These are phyloP conservation scores for Petrolisthes manimaculis DNA, from an alignment of 2,888 invertebrate genomes.

Conservation along the genomic window DNA sequence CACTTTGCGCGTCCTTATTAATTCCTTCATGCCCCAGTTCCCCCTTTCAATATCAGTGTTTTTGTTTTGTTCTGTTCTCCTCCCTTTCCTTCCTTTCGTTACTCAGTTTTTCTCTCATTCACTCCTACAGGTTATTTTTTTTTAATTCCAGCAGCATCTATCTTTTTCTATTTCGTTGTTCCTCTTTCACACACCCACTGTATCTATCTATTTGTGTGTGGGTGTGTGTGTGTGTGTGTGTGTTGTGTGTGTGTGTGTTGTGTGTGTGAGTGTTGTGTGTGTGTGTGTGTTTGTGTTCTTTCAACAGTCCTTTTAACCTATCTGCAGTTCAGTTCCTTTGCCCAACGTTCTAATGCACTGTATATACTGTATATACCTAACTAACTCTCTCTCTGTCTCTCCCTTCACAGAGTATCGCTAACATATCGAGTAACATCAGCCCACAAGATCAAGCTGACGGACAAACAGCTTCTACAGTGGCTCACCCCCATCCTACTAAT, in stretches of 20 bases:
- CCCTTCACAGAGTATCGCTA: conserved; percentile 80
- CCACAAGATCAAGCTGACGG: conserved; percentile 91
- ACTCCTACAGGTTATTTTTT: neutral
- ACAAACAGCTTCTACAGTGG: conserved; percentile 92
- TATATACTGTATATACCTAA: neutral
- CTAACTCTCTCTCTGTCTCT: neutral
- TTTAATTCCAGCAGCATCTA: neutral
- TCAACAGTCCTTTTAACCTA: neutral
- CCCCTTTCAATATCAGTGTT: neutral
- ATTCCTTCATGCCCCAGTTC: neutral
- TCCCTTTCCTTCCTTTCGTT: neutral
- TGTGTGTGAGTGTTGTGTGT: neutral
- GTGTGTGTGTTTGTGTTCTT: neutral
- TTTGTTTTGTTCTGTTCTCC: neutral
- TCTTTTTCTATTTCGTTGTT: neutral
- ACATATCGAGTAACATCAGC: conserved; percentile 94
- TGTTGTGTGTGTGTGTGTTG: too few relatives aligned
- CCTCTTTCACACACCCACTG: neutral
- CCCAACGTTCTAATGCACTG: neutral
- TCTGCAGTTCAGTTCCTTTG: neutral
- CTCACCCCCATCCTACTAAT: conserved; percentile 92
- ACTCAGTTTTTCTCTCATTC: neutral
- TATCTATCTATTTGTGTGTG: neutral
- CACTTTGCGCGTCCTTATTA: neutral
- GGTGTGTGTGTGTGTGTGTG: too few relatives aligned